phyloP scores from a whole-genome alignment of 2,888 invertebrate species.

The Drosophila acutilabella region DNA sequence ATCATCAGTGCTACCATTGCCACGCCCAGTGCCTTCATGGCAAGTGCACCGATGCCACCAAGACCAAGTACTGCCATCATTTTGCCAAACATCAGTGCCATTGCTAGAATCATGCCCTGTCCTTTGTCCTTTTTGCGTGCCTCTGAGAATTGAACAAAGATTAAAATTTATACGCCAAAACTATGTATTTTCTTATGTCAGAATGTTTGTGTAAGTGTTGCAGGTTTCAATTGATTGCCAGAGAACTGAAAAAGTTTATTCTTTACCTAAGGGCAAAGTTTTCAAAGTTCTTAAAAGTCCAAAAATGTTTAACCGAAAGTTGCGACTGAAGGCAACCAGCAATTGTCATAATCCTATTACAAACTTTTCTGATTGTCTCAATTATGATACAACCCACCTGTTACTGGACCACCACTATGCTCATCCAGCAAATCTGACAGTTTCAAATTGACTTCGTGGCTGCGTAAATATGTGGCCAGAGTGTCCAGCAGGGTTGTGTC shows the following conservation, averaged over 20 bases:
- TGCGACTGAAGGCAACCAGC: not conserved
- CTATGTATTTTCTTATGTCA: not conserved
- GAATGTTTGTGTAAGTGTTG: not conserved
- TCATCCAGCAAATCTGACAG: conserved; percentile 88
- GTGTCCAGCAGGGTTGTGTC: conserved; percentile 84
- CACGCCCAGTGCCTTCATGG: conserved; percentile 91
- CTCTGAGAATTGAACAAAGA: conserved; percentile 83
- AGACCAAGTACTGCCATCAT: conserved; percentile 91
- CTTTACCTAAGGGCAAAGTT: conserved; percentile 2
- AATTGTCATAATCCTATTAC: conserved; percentile 22
- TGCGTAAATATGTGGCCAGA: conserved; percentile 89
- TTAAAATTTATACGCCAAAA: conserved; percentile 29
- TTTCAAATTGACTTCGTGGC: conserved; percentile 90
- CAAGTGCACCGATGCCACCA: conserved; percentile 90
- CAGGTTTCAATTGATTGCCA: not conserved
- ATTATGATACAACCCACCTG: conserved; percentile 44
- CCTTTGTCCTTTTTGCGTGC: conserved; percentile 88
- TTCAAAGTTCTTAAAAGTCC: conserved; percentile 30
- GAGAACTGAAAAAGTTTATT: not conserved
- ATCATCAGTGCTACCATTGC: conserved; percentile 91
- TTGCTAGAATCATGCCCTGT: conserved; percentile 86
- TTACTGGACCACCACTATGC: conserved; percentile 34
- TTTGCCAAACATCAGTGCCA: conserved; percentile 92
- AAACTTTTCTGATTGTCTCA: conserved; percentile 13
- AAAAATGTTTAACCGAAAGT: conserved; percentile 8